Evolutionary conservation across 2,888 invertebrate species (phyloP).

Genomic region (Panopea generosa): DNA sequence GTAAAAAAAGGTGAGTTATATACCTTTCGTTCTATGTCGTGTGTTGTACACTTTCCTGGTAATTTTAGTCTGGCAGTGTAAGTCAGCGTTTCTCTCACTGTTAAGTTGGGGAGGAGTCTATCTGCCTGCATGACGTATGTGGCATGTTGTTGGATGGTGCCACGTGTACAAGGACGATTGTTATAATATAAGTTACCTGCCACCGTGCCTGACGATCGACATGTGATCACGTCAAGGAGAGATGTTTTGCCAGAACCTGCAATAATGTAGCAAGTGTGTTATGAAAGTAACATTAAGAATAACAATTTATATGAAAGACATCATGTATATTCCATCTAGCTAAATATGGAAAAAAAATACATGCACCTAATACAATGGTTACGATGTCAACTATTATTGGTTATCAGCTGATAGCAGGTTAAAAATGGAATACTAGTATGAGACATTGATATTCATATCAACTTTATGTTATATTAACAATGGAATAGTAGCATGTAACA

Average conservation of each 20-base stretch:
- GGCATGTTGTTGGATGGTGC: constrained; percentile 92
- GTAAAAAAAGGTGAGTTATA: too few relatives aligned
- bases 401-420: too few relatives aligned
- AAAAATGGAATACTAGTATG: too few relatives aligned
- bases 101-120: constrained; percentile 92
- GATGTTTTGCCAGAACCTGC: constrained; percentile 89
- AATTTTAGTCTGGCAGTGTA: constrained; percentile 82
- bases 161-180: constrained; percentile 83
- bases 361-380: too few relatives aligned
- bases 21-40: neutral
- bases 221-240: constrained; percentile 93
- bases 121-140: constrained; percentile 95
- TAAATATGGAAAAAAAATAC: neutral
- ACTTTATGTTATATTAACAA: too few relatives aligned
- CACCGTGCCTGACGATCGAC: constrained; percentile 85
- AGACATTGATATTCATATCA: too few relatives aligned
- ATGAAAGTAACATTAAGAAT: neutral
- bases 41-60: constrained; percentile 65
- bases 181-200: constrained; percentile 66
- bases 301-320: neutral
- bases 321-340: neutral
- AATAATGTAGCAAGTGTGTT: too few relatives aligned
- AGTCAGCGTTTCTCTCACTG: constrained; percentile 90
- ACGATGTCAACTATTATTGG: too few relatives aligned
- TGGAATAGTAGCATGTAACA: too few relatives aligned